phyloP scores from a whole-genome alignment of 2,888 invertebrate genomes.

The Trichogramma evanescens region DNA sequence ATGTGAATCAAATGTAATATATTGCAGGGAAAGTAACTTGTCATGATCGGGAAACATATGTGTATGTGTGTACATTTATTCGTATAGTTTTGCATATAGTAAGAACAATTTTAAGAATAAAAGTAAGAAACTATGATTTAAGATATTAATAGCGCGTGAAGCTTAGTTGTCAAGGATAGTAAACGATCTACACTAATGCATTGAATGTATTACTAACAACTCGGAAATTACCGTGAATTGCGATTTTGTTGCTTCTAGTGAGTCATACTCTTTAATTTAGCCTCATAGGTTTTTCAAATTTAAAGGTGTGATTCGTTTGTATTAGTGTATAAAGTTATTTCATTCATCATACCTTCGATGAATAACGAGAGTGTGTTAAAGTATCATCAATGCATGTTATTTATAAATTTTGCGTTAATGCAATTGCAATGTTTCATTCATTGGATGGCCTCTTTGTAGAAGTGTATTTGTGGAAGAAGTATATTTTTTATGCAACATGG shows the following conservation, averaged over 20 bases:
- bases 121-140: background rate
- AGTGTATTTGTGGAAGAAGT: too few species aligned
- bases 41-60: conserved; percentile 14
- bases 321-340: too few species aligned
- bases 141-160: conserved; percentile 15
- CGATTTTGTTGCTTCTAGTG: too few species aligned
- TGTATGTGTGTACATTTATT: conserved; percentile 16
- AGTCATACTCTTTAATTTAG: too few species aligned
- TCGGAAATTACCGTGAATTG: too few species aligned
- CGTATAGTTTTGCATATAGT: background rate
- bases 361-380: conserved; percentile 23
- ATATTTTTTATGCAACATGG: too few species aligned
- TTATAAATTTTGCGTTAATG: conserved; percentile 15
- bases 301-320: too few species aligned
- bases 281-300: too few species aligned
- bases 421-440: too few species aligned
- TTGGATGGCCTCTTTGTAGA: too few species aligned
- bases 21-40: conserved; percentile 28
- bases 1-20: conserved; percentile 43
- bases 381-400: conserved; percentile 19
- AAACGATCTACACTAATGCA: conserved; percentile 11
- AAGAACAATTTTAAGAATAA: conserved; percentile 8
- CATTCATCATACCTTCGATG: background rate
- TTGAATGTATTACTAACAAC: background rate
- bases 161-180: conserved; percentile 25